These are phyloP conservation scores for Achlya flavicornis DNA, from an alignment of 2,888 invertebrate species.

Conservation along the genomic window DNA sequence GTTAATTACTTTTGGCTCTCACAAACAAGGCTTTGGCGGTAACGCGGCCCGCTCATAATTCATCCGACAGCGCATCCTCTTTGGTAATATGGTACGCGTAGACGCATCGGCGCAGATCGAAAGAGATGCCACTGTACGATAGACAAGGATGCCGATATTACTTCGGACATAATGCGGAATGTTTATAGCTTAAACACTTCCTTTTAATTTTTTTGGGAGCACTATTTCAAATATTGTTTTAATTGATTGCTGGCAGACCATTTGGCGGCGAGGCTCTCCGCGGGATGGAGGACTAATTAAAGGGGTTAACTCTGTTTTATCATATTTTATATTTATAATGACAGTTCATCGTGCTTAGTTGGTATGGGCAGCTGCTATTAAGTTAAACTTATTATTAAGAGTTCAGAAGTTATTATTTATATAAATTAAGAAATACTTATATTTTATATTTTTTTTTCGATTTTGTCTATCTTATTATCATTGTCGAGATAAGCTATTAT, in stretches of 20 bases:
- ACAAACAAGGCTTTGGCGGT: slow-evolving; percentile 82
- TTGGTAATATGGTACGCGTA: slow-evolving; percentile 64
- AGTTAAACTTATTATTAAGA: slow-evolving; percentile 41
- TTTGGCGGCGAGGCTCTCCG: slow-evolving; percentile 66
- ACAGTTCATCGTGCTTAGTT: slow-evolving; percentile 46
- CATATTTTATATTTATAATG: slow-evolving; percentile 58
- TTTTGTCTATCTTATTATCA: too few species aligned
- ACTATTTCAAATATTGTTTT: slow-evolving; percentile 83
- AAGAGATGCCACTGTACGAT: slow-evolving; percentile 44
- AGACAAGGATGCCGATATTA: slow-evolving; percentile 37
- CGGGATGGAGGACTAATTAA: slow-evolving; percentile 66
- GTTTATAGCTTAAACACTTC: slow-evolving; percentile 75
- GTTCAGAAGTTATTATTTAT: background rate
- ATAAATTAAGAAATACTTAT: too few species aligned
- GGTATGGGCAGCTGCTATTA: slow-evolving; percentile 64
- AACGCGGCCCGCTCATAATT: slow-evolving; percentile 70
- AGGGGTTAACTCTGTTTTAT: slow-evolving; percentile 60
- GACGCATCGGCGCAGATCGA: slow-evolving; percentile 76
- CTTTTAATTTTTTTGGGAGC: slow-evolving; percentile 76
- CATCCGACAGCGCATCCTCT: slow-evolving; percentile 68
- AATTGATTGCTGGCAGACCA: slow-evolving; percentile 81
- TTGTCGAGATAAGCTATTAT: too few species aligned
- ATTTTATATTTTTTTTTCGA: too few species aligned
- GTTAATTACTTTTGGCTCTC: slow-evolving; percentile 79
- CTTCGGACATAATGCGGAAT: slow-evolving; percentile 67